Conservation (phyloP, 1,140 invertebrate species). For the Pomacea maculata region DNA sequence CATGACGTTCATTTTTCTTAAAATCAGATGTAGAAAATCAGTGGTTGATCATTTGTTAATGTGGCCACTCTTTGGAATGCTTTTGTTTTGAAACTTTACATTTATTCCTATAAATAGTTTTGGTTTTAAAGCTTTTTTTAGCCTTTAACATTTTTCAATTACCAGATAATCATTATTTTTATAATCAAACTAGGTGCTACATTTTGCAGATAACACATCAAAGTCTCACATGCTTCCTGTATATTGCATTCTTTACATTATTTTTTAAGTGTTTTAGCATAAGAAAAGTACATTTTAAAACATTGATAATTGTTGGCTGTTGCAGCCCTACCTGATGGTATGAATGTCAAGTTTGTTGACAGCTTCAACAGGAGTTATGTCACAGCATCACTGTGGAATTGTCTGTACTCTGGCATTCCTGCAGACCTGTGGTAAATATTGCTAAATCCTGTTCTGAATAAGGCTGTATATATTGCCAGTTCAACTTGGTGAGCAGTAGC, state of each 20-base stretch:
- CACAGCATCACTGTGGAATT: conserved; percentile 61
- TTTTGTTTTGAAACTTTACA: no score
- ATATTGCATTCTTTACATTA: background rate
- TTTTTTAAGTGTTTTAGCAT: background rate
- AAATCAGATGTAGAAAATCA: no score
- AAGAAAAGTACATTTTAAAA: background rate
- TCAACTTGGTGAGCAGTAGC: background rate
- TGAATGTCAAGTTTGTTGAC: conserved; percentile 54
- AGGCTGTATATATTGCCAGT: background rate
- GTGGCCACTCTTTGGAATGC: no score
- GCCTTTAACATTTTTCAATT: no score
- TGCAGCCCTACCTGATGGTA: conserved; percentile 37
- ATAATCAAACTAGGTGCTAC: no score
- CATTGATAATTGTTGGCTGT: background rate
- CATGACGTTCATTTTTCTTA: background rate
- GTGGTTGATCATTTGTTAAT: no score
- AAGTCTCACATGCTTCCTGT: no score
- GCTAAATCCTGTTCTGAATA: background rate
- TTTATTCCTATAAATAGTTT: no score
- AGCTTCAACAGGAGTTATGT: conserved; percentile 57
- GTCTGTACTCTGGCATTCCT: conserved; percentile 8
- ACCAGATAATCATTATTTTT: no score
- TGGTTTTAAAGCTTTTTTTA: no score
- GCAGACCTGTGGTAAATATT: conserved; percentile 15
- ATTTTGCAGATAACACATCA: no score